Evolutionary conservation across 2,888 invertebrate species (phyloP).

Genomic region (Helobdella robusta): DNA sequence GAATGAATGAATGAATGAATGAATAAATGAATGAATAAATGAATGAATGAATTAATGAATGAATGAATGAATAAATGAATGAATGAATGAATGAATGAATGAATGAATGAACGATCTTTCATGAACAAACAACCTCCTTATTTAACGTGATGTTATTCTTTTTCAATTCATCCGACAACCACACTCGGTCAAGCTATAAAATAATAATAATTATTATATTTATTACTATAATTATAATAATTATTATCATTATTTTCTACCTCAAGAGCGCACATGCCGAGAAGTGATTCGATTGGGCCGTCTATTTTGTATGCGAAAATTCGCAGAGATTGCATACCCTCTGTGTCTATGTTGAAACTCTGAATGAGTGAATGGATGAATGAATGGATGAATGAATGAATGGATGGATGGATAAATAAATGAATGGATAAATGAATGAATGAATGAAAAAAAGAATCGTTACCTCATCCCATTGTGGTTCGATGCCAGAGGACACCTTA

Average conservation of each 20-base stretch:
- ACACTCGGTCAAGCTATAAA: slow-evolving; percentile 65
- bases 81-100: no score
- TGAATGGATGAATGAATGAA: background rate
- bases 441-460: background rate
- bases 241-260: slow-evolving; percentile 47
- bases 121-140: no score
- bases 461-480: slow-evolving; percentile 69
- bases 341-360: slow-evolving; percentile 79
- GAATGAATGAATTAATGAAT: no score
- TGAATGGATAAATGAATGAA: background rate
- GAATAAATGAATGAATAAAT: no score
- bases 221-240: background rate
- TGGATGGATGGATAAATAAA: background rate
- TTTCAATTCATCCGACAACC: slow-evolving; percentile 61
- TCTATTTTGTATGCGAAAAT: slow-evolving; percentile 72
- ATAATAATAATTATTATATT: slow-evolving; percentile 6
- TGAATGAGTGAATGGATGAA: slow-evolving; percentile 27
- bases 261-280: slow-evolving; percentile 74
- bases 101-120: no score
- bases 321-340: slow-evolving; percentile 80
- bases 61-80: no score
- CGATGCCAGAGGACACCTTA: slow-evolving; percentile 59
- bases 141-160: slow-evolving; percentile 64
- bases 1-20: no score
- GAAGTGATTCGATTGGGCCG: slow-evolving; percentile 45